Conservation (phyloP, 2,797 vertebrate species). For the Lophius americanus region DNA sequence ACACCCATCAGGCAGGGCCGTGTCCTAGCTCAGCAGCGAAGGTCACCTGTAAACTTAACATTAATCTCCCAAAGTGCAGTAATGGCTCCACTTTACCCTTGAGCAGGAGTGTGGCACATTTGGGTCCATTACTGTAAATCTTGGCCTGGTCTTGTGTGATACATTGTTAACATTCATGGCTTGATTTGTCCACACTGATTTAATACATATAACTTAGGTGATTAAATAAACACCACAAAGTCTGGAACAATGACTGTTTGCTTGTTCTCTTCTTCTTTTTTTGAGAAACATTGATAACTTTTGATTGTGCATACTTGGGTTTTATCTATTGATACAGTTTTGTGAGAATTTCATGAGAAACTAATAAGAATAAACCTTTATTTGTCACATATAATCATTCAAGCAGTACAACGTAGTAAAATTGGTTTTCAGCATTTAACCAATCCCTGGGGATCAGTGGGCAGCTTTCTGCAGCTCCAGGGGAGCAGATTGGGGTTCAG, state of each 20-base stretch:
- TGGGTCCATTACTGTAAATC: conserved; percentile 63
- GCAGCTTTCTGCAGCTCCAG: too few relatives aligned
- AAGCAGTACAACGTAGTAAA: too few relatives aligned
- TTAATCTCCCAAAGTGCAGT: conserved; percentile 73
- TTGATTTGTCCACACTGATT: conserved; percentile 32
- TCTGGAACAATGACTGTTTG: too few relatives aligned
- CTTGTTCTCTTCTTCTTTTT: too few relatives aligned
- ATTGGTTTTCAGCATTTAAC: too few relatives aligned
- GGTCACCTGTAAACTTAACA: conserved; percentile 65
- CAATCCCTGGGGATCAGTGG: too few relatives aligned
- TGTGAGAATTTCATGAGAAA: not conserved
- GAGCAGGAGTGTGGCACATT: conserved; percentile 41
- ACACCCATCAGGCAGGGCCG: conserved; percentile 38
- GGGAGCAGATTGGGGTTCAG: too few relatives aligned
- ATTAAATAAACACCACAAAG: conserved; percentile 4
- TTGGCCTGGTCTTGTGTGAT: conserved; percentile 30
- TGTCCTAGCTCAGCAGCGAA: conserved; percentile 58
- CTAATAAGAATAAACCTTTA: too few relatives aligned
- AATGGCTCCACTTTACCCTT: conserved; percentile 53
- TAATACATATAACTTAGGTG: conserved; percentile 24
- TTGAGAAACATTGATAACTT: not conserved
- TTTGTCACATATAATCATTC: too few relatives aligned
- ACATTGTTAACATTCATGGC: conserved; percentile 40
- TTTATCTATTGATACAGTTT: not conserved
- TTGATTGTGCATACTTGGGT: not conserved